Conservation (phyloP, 2,888 invertebrate species). For the Scaeva pyrastri region DNA sequence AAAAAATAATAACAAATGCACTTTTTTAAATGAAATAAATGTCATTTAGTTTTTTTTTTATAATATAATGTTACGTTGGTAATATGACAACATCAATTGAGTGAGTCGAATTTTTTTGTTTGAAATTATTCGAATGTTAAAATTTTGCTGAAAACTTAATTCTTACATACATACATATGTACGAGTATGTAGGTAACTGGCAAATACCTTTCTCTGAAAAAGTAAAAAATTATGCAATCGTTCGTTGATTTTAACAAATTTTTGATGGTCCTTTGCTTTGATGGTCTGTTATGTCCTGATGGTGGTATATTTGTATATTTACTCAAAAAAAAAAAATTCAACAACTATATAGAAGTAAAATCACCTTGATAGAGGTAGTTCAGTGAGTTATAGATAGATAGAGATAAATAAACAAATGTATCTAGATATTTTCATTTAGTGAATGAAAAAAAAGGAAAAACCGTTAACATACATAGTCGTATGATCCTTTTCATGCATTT, state of each 20-base stretch:
- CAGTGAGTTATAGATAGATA: background rate
- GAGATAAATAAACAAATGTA: background rate
- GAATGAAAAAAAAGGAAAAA: background rate
- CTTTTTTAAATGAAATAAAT: background rate
- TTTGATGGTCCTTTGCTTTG: background rate
- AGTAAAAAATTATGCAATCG: background rate
- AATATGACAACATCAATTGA: background rate
- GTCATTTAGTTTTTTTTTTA: background rate
- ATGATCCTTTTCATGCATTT: background rate
- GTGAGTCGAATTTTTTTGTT: background rate
- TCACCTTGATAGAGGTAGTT: background rate
- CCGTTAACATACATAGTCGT: too few species aligned
- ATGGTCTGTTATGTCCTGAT: background rate
- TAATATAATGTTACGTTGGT: too few species aligned
- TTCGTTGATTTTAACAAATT: background rate
- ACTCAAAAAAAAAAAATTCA: background rate
- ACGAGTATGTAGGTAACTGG: too few species aligned
- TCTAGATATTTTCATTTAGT: constrained; percentile 3
- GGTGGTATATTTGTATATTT: background rate
- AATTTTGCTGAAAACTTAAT: constrained; percentile 10
- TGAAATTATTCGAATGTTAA: constrained; percentile 14
- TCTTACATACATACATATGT: background rate
- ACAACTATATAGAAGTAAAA: background rate
- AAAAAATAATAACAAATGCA: background rate
- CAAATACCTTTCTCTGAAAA: too few species aligned